Evolutionary conservation across 2,797 vertebrate species (phyloP).

Genomic region (Iguana delicatissima): DNA sequence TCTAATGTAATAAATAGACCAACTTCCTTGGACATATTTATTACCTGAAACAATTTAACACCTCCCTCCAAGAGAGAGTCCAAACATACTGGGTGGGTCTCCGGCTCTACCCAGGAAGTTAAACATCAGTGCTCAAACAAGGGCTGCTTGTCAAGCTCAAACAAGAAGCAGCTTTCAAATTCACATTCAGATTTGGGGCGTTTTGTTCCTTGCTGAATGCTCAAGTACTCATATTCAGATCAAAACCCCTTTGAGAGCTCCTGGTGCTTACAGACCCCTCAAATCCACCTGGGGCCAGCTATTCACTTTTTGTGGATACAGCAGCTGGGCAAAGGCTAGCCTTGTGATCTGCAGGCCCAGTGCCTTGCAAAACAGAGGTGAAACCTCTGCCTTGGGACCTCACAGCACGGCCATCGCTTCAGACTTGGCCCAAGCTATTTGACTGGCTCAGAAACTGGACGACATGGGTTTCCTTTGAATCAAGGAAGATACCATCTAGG

Average conservation of each 20-base stretch:
- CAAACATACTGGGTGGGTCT: slow-evolving; percentile 32
- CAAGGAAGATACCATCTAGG: not conserved
- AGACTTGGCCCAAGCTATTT: not conserved
- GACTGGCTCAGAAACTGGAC: not conserved
- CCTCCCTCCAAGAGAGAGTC: slow-evolving; percentile 28
- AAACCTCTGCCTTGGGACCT: not conserved
- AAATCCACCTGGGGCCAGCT: not conserved
- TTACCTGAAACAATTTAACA: slow-evolving; percentile 27
- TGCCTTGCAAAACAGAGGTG: not conserved
- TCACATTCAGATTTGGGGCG: slow-evolving; percentile 33
- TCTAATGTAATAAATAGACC: not conserved
- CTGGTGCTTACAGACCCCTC: not conserved
- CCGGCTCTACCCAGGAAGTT: slow-evolving; percentile 34
- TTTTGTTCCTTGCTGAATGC: slow-evolving; percentile 15
- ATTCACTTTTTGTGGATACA: not conserved
- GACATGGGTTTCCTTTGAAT: not conserved
- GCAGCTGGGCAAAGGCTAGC: not conserved
- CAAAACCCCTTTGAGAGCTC: slow-evolving; percentile 9
- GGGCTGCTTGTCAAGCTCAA: slow-evolving; percentile 33
- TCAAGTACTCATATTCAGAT: slow-evolving; percentile 16
- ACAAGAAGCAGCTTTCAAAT: slow-evolving; percentile 32
- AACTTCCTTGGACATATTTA: slow-evolving; percentile 33
- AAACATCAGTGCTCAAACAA: slow-evolving; percentile 39
- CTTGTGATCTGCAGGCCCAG: not conserved
- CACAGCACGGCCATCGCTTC: not conserved